phyloP scores from a whole-genome alignment of 2,888 invertebrate species.

The Eristalis pertinax region DNA sequence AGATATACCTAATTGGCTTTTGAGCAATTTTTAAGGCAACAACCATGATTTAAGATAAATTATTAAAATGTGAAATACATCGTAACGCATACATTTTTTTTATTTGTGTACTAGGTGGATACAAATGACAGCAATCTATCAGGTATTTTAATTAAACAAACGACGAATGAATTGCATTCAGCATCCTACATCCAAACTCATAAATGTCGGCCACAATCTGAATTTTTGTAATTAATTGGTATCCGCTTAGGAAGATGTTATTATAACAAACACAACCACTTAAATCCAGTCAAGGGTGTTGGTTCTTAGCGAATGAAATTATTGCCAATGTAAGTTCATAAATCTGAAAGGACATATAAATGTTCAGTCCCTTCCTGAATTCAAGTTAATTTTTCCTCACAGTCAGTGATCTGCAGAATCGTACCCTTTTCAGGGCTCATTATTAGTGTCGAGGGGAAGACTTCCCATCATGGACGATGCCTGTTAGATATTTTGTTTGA shows the following conservation, averaged over 20 bases:
- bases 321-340: slow-evolving; percentile 27
- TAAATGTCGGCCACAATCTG: no score
- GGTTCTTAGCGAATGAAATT: slow-evolving; percentile 18
- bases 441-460: slow-evolving; percentile 25
- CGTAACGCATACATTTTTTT: no score
- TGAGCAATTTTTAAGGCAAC: no score
- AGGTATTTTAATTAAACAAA: no score
- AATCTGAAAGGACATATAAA: slow-evolving; percentile 46
- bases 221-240: no score
- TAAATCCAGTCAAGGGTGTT: slow-evolving; percentile 27
- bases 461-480: not conserved
- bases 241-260: slow-evolving; percentile 15
- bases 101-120: no score
- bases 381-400: slow-evolving; percentile 30
- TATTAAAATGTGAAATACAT: no score
- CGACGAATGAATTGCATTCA: no score
- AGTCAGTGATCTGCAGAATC: slow-evolving; percentile 19
- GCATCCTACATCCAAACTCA: no score
- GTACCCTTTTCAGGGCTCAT: slow-evolving; percentile 51
- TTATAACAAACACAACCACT: slow-evolving; percentile 4
- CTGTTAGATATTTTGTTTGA: slow-evolving; percentile 1
- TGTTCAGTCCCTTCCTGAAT: slow-evolving; percentile 9
- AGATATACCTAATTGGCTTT: no score
- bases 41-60: no score
- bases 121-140: no score